Conservation (phyloP, 2,888 invertebrate species). For the Torymus tubicola region DNA sequence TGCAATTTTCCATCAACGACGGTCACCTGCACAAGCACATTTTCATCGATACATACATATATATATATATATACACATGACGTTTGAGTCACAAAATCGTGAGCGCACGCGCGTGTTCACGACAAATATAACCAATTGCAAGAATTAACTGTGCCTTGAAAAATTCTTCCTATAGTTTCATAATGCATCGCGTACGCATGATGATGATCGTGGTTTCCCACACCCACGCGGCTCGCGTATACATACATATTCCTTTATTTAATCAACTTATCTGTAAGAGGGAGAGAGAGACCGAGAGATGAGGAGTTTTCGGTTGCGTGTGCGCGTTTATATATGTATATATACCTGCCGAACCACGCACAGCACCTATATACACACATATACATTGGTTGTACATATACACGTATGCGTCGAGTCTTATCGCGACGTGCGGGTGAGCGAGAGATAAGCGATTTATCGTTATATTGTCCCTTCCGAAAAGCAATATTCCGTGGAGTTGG, state of each 20-base stretch:
- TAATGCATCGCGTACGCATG: slow-evolving; percentile 11
- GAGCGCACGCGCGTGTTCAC: too few relatives aligned
- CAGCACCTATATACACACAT: slow-evolving; percentile 44
- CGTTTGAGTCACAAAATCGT: slow-evolving; percentile 36
- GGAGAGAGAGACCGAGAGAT: slow-evolving; percentile 37
- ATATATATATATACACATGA: too few relatives aligned
- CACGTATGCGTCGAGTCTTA: slow-evolving; percentile 14
- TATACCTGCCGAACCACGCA: slow-evolving; percentile 62
- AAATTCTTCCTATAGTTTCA: slow-evolving; percentile 40
- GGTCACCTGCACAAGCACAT: not conserved
- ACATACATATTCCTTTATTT: slow-evolving; percentile 42
- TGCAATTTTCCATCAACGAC: too few relatives aligned
- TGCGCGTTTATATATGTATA: slow-evolving; percentile 65
- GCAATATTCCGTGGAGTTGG: slow-evolving; percentile 34
- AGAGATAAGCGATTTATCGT: slow-evolving; percentile 66
- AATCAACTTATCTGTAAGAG: slow-evolving; percentile 52
- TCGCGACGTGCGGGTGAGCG: slow-evolving; percentile 63
- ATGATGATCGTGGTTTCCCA: slow-evolving; percentile 43
- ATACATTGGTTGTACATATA: slow-evolving; percentile 21
- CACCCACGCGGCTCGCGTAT: not conserved
- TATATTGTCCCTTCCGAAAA: slow-evolving; percentile 53
- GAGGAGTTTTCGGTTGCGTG: slow-evolving; percentile 41
- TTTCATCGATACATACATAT: slow-evolving; percentile 3
- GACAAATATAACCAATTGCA: slow-evolving; percentile 33
- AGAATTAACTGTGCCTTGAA: slow-evolving; percentile 35